Evolutionary conservation across 30 jellyfish, hydroid and myxozoan species (phyloP).

Genomic region (Haliclystus octoradiatus): DNA sequence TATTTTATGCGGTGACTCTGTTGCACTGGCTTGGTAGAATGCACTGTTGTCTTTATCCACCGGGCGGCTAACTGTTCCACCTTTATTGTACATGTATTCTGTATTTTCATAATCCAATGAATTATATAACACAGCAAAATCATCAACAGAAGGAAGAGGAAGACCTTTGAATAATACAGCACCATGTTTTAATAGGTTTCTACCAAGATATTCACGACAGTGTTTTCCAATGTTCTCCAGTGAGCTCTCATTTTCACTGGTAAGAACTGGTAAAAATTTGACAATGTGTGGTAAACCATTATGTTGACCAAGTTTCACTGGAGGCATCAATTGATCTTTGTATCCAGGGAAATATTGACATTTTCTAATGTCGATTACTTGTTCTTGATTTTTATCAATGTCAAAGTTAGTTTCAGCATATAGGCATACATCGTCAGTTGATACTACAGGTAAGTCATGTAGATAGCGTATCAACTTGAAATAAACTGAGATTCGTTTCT

Average conservation of each 20-base stretch:
- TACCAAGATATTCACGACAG: background rate
- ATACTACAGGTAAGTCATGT: no score
- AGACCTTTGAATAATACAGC: slow-evolving; percentile 60
- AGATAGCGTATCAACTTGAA: no score
- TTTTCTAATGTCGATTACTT: no score
- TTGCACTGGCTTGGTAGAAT: background rate
- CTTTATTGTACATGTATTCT: slow-evolving; percentile 47
- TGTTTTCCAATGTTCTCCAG: background rate
- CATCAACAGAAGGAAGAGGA: slow-evolving; percentile 43
- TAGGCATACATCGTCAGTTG: no score
- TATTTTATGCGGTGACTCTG: background rate
- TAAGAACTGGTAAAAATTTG: background rate
- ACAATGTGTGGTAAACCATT: background rate
- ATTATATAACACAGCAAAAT: slow-evolving; percentile 26
- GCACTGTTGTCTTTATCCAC: background rate
- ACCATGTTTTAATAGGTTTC: background rate
- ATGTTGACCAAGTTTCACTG: background rate
- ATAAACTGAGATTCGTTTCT: no score
- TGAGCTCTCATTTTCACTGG: background rate
- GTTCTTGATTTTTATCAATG: no score
- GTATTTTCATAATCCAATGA: slow-evolving; percentile 38
- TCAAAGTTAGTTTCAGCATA: no score
- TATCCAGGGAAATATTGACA: background rate
- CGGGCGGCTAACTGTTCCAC: background rate
- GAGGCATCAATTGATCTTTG: background rate